phyloP scores from a whole-genome alignment of 2,113 vertebrate genomes.

The Bufo gargarizans region DNA sequence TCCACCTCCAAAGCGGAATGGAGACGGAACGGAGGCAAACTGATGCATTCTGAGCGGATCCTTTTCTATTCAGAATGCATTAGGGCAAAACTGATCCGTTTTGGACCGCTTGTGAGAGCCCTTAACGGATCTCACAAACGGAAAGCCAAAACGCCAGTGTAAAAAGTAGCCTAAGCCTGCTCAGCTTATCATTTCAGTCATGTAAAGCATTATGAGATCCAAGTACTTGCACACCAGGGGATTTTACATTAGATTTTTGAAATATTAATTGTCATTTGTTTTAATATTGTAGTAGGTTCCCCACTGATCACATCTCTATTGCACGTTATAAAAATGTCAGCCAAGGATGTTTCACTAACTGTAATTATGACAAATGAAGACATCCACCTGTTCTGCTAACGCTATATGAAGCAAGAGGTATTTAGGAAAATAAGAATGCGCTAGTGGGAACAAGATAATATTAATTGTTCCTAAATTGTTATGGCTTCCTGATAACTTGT shows the following conservation, averaged over 20 bases:
- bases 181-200: background rate
- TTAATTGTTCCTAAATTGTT: background rate
- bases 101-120: too few species aligned
- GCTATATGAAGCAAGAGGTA: background rate
- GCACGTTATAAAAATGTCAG: background rate
- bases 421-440: background rate
- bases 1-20: too few species aligned
- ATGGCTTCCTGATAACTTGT: background rate
- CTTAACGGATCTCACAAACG: too few species aligned
- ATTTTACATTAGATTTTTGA: background rate
- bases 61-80: too few species aligned
- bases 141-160: too few species aligned
- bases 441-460: background rate
- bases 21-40: too few species aligned
- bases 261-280: conserved; percentile 1
- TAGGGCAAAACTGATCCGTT: too few species aligned
- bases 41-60: too few species aligned
- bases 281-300: background rate
- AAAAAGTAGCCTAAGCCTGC: too few species aligned
- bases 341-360: conserved; percentile 11
- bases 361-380: conserved; percentile 46
- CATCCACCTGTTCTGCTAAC: conserved; percentile 34
- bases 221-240: background rate
- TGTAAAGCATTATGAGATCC: background rate
- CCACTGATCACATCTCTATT: background rate